Conservation (phyloP, 2,113 vertebrate genomes). For the Amazona guildingii region DNA sequence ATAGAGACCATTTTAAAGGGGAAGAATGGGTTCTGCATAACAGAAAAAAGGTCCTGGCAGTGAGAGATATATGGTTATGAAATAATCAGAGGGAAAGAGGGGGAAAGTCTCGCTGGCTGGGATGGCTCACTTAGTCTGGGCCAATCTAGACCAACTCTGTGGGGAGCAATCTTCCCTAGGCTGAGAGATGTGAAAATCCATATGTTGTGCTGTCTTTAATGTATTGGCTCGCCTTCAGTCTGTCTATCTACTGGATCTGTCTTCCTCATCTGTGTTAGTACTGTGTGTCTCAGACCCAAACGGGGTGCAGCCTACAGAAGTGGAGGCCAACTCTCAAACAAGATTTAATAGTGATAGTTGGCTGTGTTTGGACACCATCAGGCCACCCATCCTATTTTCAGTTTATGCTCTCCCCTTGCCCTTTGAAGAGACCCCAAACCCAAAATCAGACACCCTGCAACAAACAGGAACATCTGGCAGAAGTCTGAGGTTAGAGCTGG, state of each 20-base stretch:
- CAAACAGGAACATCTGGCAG: slow-evolving; percentile 20
- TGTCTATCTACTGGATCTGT: background rate
- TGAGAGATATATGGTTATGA: background rate
- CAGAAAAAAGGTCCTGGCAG: background rate
- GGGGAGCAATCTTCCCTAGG: slow-evolving; percentile 4
- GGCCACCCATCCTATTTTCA: slow-evolving; percentile 22
- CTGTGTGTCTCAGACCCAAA: background rate
- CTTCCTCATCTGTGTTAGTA: background rate
- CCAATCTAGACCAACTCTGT: slow-evolving; percentile 6
- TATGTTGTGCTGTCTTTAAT: slow-evolving; percentile 26
- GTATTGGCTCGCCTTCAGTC: background rate
- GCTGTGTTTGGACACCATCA: background rate
- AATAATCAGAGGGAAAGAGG: background rate
- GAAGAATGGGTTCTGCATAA: background rate
- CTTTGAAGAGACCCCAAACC: slow-evolving; percentile 30
- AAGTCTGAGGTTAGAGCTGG: background rate
- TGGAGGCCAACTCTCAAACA: slow-evolving; percentile 1
- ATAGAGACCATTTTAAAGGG: background rate
- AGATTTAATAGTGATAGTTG: background rate
- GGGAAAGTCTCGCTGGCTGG: background rate
- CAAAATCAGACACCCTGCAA: background rate
- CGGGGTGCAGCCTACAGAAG: background rate
- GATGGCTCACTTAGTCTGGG: background rate
- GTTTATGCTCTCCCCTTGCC: background rate
- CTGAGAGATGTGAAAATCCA: slow-evolving; percentile 33